Evolutionary conservation across 2,113 vertebrate species (phyloP), one percentile per base, ranked within the genome.

Genomic region (Dasypus novemcinctus): DNA sequence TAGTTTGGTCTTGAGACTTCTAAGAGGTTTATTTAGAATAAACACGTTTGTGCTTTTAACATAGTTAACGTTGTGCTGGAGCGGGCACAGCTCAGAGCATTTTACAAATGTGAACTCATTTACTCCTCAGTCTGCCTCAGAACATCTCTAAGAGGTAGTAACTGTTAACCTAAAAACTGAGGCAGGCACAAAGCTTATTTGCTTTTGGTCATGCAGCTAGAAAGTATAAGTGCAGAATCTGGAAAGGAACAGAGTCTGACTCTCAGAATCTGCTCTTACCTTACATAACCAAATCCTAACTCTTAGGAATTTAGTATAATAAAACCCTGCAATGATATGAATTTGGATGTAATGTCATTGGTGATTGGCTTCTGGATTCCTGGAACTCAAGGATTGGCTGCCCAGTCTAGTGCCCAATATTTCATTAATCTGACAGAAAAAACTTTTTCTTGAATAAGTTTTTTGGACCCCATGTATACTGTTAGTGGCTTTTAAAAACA

Each of bases 401-500:
- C 33, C 41, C 38, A 13, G 17, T 90, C 10, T 76, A 84, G 49
- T 11, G 63, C 46, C 17, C 78, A 25, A 8, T 43, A 69, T 92
- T 94, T 96, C 69, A 86, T 91, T 92, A 46, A 66, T 81, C 29
- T 85, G 25, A 33, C 11, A 72, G 10, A 78, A 83, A 59, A 46
- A 54, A 4, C 59, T 75, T 89, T 80, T 87, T 88, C 33, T 74
- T 20, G 57, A 59, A 21, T 59, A 76, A 3, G 21, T 23, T 86
- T 78, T 78, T 90, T 93, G 29, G 43, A n/a, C 12, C 31, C 21
- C 4, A 6, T 29, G 3, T 49, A 9, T 82, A 75, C 18, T 20
- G 7, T 27, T 94, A n/a, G 14, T 87, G 43, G 64, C 17, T 66
- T 96, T 61, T 31, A 36, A 31, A 71, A 49, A 18, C 7, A 49